Evolutionary conservation across 2,888 invertebrate species (phyloP).

Genomic region (Cryptus armator): DNA sequence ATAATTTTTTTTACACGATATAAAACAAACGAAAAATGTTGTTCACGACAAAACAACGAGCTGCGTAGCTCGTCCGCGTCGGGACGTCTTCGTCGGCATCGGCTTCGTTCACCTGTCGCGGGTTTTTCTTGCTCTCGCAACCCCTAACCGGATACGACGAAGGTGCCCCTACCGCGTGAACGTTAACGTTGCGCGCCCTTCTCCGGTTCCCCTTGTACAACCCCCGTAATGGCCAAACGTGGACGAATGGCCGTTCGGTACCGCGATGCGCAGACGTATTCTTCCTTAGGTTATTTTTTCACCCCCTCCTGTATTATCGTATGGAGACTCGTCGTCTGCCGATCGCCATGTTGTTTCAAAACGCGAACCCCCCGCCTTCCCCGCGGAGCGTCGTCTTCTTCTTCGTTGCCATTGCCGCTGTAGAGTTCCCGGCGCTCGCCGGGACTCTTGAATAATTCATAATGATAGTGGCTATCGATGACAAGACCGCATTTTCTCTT

Average conservation of each 20-base stretch:
- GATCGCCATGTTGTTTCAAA: constrained; percentile 73
- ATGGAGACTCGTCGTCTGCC: constrained; percentile 33
- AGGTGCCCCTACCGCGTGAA: constrained; percentile 28
- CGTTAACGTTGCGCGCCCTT: constrained; percentile 53
- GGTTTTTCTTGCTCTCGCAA: constrained; percentile 57
- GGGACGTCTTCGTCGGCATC: constrained; percentile 66
- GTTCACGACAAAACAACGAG: constrained; percentile 59
- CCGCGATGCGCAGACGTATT: constrained; percentile 69
- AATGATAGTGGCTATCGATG: constrained; percentile 65
- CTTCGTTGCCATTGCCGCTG: constrained; percentile 49
- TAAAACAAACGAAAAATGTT: constrained; percentile 8
- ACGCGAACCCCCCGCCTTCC: constrained; percentile 31
- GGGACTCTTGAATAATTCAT: constrained; percentile 76
- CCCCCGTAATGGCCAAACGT: constrained; percentile 76
- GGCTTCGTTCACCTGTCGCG: constrained; percentile 61
- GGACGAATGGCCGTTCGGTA: constrained; percentile 80
- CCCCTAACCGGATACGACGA: constrained; percentile 34
- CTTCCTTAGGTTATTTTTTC: constrained; percentile 19
- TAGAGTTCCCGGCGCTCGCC: constrained; percentile 19
- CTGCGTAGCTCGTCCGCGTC: constrained; percentile 65
- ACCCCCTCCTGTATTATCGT: background rate
- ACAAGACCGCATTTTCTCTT: constrained; percentile 65
- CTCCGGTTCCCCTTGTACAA: constrained; percentile 40
- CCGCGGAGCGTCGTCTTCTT: constrained; percentile 14
- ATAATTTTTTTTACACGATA: background rate